Evolutionary conservation across 2,797 vertebrate species (phyloP), one percentile per base, ranked within the genome.

Genomic region (Takifugu rubripes): DNA sequence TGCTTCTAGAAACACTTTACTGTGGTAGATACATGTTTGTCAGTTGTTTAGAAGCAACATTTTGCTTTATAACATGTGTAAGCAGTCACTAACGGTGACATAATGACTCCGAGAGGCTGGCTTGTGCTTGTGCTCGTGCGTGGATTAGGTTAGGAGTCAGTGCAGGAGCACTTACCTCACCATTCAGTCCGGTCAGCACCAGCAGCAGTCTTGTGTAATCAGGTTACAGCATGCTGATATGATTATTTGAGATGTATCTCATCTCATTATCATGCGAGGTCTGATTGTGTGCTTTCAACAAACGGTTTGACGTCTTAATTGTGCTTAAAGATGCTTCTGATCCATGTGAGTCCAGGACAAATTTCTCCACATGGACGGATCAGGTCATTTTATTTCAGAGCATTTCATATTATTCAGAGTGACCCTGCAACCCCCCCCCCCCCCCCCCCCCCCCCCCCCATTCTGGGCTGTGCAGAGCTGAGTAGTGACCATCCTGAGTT

Each of bases 401-500:
- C 27, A 36, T 56, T 9, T 29, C 15, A 44, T 49, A 26, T 31
- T 52, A 40, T 42, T 64, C 25, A 33, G 0, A 9, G 47, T 59
- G 53, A 68, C 62, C 55, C 16, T 8, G 17, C 29, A 60, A 58
- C 15, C 21, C 47, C 24, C 45, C 43, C 57, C 31, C 66, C 42
- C 33, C 2, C 21, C 21, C 21, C 21, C 21, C 21, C 21, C 21
- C 1, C 21, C 27, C 4, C 27, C 4, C 27, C 7, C 7, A 49
- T 40, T 42, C 45, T 24, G 29, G 36, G 26, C 33, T 10, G 54
- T 62, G 54, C n/a, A 47, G 63, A 43, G 62, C 58, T 45, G 70
- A 67, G 63, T 49, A 47, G 54, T 69, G 78, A 72, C 76, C 52
- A 33, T 76, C 74, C 61, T 66, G 66, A 84, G 80, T 79, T 84